phyloP scores from a whole-genome alignment of 2,888 invertebrate genomes.

The Cactoblastis cactorum region DNA sequence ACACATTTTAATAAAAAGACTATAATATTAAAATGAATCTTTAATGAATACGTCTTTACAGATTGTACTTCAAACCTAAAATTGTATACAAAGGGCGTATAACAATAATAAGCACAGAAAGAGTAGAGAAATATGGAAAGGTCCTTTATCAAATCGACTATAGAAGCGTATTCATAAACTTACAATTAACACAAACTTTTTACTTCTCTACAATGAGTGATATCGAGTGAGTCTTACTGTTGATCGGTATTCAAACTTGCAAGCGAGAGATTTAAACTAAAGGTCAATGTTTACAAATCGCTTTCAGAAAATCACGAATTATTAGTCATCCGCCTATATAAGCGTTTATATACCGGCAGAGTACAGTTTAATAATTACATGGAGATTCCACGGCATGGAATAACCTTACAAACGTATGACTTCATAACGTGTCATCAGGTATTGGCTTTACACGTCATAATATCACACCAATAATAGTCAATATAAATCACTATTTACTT shows the following conservation, averaged over 20 bases:
- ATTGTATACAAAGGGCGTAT: too few relatives aligned
- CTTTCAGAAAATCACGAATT: not conserved
- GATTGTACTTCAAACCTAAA: too few relatives aligned
- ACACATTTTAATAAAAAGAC: too few relatives aligned
- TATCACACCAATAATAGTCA: not conserved
- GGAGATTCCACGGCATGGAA: conserved; percentile 19
- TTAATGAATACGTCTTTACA: too few relatives aligned
- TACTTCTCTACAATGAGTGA: not conserved
- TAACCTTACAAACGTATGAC: conserved; percentile 13
- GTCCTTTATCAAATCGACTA: not conserved
- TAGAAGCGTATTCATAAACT: not conserved
- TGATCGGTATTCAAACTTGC: not conserved
- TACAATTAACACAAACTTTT: not conserved
- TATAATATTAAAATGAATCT: too few relatives aligned
- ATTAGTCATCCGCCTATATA: conserved; percentile 11
- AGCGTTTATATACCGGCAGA: conserved; percentile 11
- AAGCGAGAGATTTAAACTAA: not conserved
- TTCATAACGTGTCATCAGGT: conserved; percentile 13
- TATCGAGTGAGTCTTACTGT: not conserved
- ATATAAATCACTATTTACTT: not conserved
- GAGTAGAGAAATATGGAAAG: too few relatives aligned
- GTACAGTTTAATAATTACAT: conserved; percentile 14
- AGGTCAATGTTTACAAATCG: not conserved
- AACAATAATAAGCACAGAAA: too few relatives aligned
- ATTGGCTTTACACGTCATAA: conserved; percentile 14